These are phyloP conservation scores for Promerops cafer DNA, from an alignment of 2,113 vertebrate genomes.

Conservation along the genomic window DNA sequence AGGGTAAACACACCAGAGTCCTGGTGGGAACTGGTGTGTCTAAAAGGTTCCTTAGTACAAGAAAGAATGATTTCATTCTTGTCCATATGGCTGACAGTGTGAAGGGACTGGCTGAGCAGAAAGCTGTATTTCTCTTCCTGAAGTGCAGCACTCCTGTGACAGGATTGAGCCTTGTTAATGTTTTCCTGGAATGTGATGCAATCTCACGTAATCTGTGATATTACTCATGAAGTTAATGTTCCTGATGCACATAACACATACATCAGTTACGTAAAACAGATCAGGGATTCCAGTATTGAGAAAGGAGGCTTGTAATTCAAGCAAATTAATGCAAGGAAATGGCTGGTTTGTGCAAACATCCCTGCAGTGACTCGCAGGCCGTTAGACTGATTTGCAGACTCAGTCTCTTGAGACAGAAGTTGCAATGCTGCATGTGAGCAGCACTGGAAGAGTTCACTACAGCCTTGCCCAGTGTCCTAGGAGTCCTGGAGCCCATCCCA, in stretches of 20 bases:
- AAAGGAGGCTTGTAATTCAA: not conserved
- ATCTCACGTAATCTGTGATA: not conserved
- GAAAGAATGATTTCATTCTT: not conserved
- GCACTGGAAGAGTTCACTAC: not conserved
- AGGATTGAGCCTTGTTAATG: not conserved
- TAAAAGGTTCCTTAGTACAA: not conserved
- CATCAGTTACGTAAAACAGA: not conserved
- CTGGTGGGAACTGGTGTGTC: not conserved
- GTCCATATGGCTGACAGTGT: not conserved
- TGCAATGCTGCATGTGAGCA: not conserved
- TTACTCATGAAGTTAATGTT: not conserved
- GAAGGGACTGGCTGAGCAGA: not conserved
- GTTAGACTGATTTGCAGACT: not conserved
- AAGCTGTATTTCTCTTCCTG: not conserved
- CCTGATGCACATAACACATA: not conserved
- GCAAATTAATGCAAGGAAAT: not conserved
- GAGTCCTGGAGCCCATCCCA: not conserved
- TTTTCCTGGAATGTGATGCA: not conserved
- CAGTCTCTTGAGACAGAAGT: not conserved
- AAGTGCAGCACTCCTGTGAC: not conserved
- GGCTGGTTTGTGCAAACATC: not conserved
- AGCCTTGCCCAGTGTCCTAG: not conserved
- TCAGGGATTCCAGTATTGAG: not conserved
- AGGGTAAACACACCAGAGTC: not conserved
- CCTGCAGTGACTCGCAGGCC: not conserved